Base-by-base conservation (phyloP, 2,113 vertebrate genomes). In the Engraulis encrasicolus region DNA sequence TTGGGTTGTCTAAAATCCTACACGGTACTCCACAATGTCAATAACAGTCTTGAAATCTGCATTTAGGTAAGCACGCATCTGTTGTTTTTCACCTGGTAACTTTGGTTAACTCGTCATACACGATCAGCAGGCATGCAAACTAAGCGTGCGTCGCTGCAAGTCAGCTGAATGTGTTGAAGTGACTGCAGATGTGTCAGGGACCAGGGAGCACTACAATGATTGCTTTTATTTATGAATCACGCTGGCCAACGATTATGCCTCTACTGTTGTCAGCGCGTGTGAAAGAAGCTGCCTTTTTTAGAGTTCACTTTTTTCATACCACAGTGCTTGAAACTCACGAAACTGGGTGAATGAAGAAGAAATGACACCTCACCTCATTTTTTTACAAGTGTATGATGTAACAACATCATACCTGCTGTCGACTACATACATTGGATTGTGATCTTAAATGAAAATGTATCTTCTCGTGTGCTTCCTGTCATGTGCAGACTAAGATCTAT, bases 401-500 rank as follows among this genome's bases (percentile, higher is more conserved):
- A 66, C n/a, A n/a, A n/a, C 6, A 66, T 66, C 9, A 5, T 34
- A 20, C 12, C 31, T 48, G 20, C 34, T 50, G 20, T 18, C 19
- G 34, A n/a, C 50, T 81, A 1, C 45, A 14, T 14, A 2, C 4
- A 34, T 14, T 74, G 66, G 15, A 14, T 14, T 15, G 12, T 74
- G 27, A 34, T 37, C n/a, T 79, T 78, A 34, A 36, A 38, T 37
- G 34, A 61, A 38, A 83, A 83, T 7, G 54, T 61, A 1, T 78
- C 11, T 19, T 31, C 23, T 14, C 17, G 19, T 54, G 2, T 38
- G 78, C 1, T 78, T 31, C 50, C 34, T 19, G 23, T 45, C 49
- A 19, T 9, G 40, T 89, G 3, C 86, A 95, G 94, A 74, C 82
- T 94, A 48, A 91, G 89, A 83, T 87, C 92, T 31, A 6, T 94